These are phyloP conservation scores for Scatophagus argus DNA, from an alignment of 2,113 vertebrate genomes.

Conservation along the genomic window DNA sequence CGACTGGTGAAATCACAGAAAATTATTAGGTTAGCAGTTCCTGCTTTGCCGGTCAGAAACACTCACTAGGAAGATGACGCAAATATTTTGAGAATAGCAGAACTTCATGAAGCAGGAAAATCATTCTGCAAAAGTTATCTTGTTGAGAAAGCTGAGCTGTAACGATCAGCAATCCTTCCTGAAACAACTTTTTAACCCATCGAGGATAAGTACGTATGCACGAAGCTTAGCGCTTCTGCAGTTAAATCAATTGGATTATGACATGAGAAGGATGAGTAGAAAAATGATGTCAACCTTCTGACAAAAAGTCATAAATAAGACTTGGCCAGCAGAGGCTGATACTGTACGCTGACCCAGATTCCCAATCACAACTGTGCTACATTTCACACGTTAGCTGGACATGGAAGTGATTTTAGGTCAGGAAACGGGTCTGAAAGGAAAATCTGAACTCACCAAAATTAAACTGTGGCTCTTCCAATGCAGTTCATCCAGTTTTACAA, in stretches of 20 bases:
- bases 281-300: neutral
- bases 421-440: conserved; percentile 14
- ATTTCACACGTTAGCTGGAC: conserved; percentile 15
- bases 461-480: conserved; percentile 3
- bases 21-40: neutral
- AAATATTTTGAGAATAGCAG: neutral
- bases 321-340: neutral
- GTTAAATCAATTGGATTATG: neutral
- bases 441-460: conserved; percentile 1
- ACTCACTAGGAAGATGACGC: no score
- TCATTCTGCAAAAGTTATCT: neutral
- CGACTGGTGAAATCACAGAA: conserved; percentile 81
- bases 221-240: neutral
- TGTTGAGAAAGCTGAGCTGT: neutral
- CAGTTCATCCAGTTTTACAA: conserved; percentile 5
- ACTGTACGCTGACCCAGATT: conserved; percentile 2
- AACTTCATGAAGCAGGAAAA: neutral
- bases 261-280: neutral
- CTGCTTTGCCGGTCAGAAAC: neutral
- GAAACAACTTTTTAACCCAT: neutral
- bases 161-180: neutral
- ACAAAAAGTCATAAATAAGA: conserved; percentile 10
- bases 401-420: conserved; percentile 15
- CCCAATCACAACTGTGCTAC: conserved; percentile 5
- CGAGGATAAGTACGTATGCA: neutral